phyloP scores from a whole-genome alignment of 2,113 vertebrate genomes.

The Megaceryle torquata region DNA sequence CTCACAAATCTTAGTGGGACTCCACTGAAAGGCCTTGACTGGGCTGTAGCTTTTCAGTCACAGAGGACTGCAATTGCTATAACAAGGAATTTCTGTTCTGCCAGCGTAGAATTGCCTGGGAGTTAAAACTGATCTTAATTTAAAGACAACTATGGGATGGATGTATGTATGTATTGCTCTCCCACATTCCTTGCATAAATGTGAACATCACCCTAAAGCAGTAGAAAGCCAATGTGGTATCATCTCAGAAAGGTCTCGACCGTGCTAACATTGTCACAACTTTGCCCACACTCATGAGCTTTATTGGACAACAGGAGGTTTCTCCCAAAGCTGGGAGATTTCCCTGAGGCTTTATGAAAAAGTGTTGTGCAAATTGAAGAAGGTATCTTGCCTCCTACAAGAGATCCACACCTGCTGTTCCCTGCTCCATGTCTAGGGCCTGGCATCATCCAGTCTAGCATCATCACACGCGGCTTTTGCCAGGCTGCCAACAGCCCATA shows the following conservation, averaged over 20 bases:
- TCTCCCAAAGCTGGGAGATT: not conserved
- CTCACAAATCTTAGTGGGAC: not conserved
- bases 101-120: not conserved
- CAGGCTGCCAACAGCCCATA: conserved; percentile 19
- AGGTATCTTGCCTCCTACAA: not conserved
- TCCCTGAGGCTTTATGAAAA: not conserved
- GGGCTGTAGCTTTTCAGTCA: not conserved
- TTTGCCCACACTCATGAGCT: not conserved
- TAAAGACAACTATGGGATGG: not conserved
- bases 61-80: not conserved
- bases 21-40: not conserved
- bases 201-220: not conserved
- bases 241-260: not conserved
- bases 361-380: not conserved
- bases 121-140: not conserved
- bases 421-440: not conserved
- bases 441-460: not conserved
- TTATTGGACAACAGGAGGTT: not conserved
- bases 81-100: not conserved
- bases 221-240: not conserved
- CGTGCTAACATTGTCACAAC: not conserved
- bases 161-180: rapidly evolving
- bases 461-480: not conserved
- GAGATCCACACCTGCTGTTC: conserved; percentile 3
- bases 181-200: not conserved